These are phyloP conservation scores for Albula glossodonta DNA, from an alignment of 2,113 vertebrate species.

Conservation along the genomic window DNA sequence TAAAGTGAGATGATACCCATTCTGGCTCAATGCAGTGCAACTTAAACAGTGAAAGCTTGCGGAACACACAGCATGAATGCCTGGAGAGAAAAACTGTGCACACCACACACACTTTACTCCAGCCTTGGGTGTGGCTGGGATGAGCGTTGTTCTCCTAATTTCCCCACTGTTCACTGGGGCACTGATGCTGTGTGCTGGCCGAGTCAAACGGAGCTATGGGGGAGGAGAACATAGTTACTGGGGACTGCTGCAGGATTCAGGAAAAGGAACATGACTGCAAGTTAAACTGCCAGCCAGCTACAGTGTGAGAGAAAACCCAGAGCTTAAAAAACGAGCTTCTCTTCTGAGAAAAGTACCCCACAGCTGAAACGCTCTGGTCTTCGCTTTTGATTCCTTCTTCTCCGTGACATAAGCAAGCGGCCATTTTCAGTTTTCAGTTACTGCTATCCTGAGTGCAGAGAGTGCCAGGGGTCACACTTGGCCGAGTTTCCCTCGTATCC, in stretches of 20 bases:
- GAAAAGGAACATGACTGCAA: not conserved
- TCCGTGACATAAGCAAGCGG: not conserved
- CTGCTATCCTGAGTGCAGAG: not conserved
- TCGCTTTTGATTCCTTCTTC: not conserved
- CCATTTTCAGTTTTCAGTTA: not conserved
- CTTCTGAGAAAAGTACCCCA: too few relatives aligned
- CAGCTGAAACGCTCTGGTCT: not conserved
- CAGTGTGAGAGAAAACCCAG: too few relatives aligned
- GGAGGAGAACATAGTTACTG: not conserved
- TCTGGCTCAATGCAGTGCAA: not conserved
- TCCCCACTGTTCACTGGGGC: not conserved
- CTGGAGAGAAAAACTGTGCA: not conserved
- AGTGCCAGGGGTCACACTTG: not conserved
- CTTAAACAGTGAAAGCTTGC: too few relatives aligned
- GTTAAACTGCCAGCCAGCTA: not conserved
- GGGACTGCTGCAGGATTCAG: not conserved
- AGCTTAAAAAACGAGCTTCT: too few relatives aligned
- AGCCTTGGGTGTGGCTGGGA: not conserved
- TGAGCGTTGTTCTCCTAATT: not conserved
- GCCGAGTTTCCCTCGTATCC: not conserved
- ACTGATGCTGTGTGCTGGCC: not conserved
- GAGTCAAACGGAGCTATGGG: too few relatives aligned
- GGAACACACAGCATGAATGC: too few relatives aligned
- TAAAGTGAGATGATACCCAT: constrained; percentile 6
- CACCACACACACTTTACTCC: not conserved